phyloP scores from a whole-genome alignment of 2,888 invertebrate genomes.

The Lucinisca nassula region DNA sequence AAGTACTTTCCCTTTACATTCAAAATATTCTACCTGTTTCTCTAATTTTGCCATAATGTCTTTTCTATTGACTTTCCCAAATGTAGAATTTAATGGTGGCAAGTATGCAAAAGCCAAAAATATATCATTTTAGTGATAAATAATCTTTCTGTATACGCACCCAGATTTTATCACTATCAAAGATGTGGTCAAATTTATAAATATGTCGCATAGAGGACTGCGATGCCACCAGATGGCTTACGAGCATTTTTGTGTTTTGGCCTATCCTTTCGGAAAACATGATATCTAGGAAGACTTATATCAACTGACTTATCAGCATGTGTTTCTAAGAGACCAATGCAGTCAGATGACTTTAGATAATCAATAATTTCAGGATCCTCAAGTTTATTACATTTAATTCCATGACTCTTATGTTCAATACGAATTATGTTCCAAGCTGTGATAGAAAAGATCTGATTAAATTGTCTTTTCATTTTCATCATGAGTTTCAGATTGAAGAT shows the following conservation, averaged over 20 bases:
- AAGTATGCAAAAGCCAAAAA: not conserved
- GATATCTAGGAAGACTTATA: not conserved
- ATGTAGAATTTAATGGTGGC: not conserved
- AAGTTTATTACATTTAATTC: not conserved
- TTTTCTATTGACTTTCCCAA: not conserved
- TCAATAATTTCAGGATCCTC: not conserved
- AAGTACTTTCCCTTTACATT: not conserved
- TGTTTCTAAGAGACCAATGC: not conserved
- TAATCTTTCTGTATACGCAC: not conserved
- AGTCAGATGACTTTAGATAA: not conserved
- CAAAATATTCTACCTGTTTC: not conserved
- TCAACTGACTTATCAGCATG: not conserved
- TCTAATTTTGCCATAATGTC: not conserved
- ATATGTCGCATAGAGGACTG: not conserved
- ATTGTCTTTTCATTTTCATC: not conserved
- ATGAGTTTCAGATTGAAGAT: not conserved
- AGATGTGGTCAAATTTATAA: not conserved
- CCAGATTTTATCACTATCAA: not conserved
- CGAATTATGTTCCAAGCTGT: not conserved
- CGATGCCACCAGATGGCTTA: not conserved
- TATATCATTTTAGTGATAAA: not conserved
- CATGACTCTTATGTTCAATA: conserved; percentile 4
- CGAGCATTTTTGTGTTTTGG: not conserved
- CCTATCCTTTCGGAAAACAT: not conserved
- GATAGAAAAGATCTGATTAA: not conserved